These are phyloP conservation scores for Gonatopus flavifemur DNA, from an alignment of 1,140 invertebrate genomes.

Conservation along the genomic window DNA sequence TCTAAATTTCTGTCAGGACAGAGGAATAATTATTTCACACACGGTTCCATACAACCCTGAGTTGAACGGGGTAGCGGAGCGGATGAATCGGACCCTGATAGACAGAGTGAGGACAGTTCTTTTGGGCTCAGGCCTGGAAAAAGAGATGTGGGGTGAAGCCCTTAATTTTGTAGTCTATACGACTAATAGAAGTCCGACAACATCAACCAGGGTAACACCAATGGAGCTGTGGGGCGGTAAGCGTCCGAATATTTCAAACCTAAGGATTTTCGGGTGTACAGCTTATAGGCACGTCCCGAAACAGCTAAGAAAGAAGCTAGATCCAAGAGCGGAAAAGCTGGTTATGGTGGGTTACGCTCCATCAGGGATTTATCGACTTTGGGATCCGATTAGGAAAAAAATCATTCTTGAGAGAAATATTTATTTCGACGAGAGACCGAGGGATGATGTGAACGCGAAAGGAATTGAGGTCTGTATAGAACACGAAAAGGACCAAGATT, in stretches of 20 bases:
- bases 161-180: background rate
- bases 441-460: too few species aligned
- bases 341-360: background rate
- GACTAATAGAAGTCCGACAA: background rate
- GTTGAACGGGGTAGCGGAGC: too few species aligned
- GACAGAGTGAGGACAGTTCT: too few species aligned
- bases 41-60: background rate
- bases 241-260: background rate
- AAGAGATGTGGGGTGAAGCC: background rate
- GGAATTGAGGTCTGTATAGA: too few species aligned
- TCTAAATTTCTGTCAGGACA: background rate
- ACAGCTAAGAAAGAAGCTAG: background rate
- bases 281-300: background rate
- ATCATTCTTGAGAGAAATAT: background rate
- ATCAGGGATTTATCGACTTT: background rate
- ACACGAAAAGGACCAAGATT: too few species aligned
- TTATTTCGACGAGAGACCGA: too few species aligned
- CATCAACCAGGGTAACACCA: background rate
- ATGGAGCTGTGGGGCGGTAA: background rate
- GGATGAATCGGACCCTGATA: background rate
- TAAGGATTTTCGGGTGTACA: background rate
- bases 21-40: background rate
- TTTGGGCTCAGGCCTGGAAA: background rate
- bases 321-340: background rate
- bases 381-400: background rate